These are phyloP conservation scores for Tichodroma muraria DNA, from an alignment of 2,113 vertebrate species.

Conservation along the genomic window DNA sequence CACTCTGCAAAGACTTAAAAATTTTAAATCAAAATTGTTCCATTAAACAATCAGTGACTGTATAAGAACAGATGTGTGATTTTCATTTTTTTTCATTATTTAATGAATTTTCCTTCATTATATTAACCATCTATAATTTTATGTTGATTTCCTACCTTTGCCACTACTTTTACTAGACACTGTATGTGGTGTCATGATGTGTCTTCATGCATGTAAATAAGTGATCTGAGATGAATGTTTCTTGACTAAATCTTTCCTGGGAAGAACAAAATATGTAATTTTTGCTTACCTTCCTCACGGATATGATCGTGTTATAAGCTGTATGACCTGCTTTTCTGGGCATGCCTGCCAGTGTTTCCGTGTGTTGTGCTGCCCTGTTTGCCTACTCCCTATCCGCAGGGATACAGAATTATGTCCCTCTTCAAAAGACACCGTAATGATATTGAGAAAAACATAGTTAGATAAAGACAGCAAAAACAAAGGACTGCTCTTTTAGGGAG, in stretches of 20 bases:
- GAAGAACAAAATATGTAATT: not conserved
- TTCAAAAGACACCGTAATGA: not conserved
- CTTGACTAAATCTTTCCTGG: not conserved
- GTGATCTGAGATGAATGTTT: not conserved
- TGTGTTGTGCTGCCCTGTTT: not conserved
- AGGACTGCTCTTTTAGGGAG: not conserved
- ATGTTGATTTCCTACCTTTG: not conserved
- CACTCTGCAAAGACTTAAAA: not conserved
- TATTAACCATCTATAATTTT: not conserved
- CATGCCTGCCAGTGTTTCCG: not conserved
- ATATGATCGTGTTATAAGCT: not conserved
- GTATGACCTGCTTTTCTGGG: not conserved
- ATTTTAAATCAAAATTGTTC: not conserved
- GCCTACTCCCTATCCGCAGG: not conserved
- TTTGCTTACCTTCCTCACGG: not conserved
- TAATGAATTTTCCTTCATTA: not conserved
- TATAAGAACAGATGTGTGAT: not conserved
- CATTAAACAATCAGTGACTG: not conserved
- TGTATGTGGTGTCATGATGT: not conserved
- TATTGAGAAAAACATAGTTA: not conserved
- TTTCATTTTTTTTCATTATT: not conserved
- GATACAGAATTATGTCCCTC: not conserved
- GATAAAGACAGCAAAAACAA: not conserved
- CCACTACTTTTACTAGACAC: not conserved
- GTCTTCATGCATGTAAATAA: not conserved